Base-by-base conservation (phyloP, 2,113 vertebrate genomes). In the Pao palembangensis region DNA sequence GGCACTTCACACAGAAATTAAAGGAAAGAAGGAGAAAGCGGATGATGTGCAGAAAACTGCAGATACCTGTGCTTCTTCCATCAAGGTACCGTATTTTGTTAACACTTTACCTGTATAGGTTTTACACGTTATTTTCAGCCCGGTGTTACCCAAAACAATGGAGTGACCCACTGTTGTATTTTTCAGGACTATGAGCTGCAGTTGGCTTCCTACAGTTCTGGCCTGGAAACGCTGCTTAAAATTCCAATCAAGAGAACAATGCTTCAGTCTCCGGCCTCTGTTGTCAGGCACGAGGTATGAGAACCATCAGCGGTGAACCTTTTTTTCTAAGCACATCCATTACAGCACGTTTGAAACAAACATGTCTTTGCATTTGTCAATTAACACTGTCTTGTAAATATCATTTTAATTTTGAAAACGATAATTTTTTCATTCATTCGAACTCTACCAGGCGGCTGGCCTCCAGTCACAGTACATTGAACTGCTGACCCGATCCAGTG, bases 171-270 rank as follows among this genome's bases (percentile, higher is more conserved):
- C 0, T 64, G 64, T 4, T 62, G 12, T 75, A 5, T n/a, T 16
- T 60, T 79, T 64, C 75, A 99, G 97, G 94, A 98, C 89, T 99
- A 98, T 61, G 97, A 99, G 75, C 82, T 98, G 28, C 94, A 96
- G 75, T 85, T 97, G 85, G 95, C 94, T 16, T 95, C 95, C 0
- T 98, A 98, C 68, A 93, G 92, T 31, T 93, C 97, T 0, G 95
- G 97, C 19, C 80, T 99, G 79, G 96, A 98, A 88, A 98, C 96
- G 0, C 75, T 98, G 49, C 92, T 97, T 38, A 98, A 94, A 76
- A 93, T 99, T 73, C 97, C 96, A 6, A 92, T 98, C 76, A 98
- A 97, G 87, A 94, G 90, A 67, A 93, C 92, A 0, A 89, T 98
- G 88, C 86, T 97, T 51, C 95, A 96, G 75, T 98, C 96, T 42